Percentiles rank a stretch among this genome's conserved stretches.
These are phyloP conservation scores for Pedionomus torquatus DNA, from an alignment of 2,113 vertebrate genomes.

Conservation along the genomic window DNA sequence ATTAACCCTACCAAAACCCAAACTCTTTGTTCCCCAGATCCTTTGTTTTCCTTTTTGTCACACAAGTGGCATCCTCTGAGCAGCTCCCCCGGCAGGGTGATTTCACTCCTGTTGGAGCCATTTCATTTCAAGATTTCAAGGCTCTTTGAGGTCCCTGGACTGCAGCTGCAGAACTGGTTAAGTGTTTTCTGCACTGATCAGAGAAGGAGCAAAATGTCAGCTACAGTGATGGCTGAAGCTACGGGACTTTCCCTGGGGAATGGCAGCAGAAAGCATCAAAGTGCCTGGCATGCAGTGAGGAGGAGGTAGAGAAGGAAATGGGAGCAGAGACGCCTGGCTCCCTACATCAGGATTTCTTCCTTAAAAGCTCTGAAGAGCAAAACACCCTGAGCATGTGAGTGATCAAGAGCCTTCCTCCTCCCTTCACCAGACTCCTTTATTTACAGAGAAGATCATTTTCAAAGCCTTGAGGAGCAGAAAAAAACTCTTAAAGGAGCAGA, in stretches of 20 bases:
- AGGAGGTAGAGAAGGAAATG: background rate
- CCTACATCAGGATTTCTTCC: background rate
- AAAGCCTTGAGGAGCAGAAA: background rate
- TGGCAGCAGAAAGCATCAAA: background rate
- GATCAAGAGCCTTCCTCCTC: background rate
- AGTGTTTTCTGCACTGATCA: background rate
- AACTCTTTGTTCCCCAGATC: background rate
- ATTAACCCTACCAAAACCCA: background rate
- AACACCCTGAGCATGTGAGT: background rate
- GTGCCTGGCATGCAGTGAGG: fast-evolving
- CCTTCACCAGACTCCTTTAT: background rate
- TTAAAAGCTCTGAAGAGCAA: background rate
- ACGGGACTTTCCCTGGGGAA: background rate
- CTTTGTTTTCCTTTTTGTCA: background rate
- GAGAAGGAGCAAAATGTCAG: background rate
- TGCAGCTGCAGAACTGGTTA: background rate
- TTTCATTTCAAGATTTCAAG: background rate
- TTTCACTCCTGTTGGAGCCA: background rate
- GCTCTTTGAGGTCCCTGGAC: background rate
- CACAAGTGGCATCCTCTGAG: background rate
- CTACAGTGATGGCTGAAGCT: background rate
- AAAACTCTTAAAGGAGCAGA: background rate
- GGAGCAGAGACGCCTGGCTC: background rate
- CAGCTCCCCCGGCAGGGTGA: background rate
- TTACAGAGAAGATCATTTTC: background rate